Percentiles rank a stretch among this genome's conserved stretches.
phyloP scores from a whole-genome alignment of 2,888 invertebrate genomes.

The Oxystoma pomonae region DNA sequence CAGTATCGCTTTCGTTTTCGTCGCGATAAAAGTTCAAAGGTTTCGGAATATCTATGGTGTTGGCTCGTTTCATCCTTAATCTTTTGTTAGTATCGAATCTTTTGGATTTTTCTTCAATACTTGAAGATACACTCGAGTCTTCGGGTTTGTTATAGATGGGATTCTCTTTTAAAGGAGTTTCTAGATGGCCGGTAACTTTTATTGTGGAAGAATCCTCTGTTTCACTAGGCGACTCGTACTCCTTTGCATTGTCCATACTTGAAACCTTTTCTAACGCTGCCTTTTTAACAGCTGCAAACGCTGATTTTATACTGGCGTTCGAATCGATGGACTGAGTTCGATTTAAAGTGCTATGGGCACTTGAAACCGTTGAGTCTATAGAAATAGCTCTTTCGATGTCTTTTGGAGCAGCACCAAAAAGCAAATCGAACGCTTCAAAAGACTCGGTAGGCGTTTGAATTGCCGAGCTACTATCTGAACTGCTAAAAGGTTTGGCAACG shows the following conservation, averaged over 20 bases:
- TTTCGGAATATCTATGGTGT: conserved; percentile 85
- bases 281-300: conserved; percentile 32
- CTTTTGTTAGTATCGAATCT: conserved; percentile 60
- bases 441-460: conserved; percentile 45
- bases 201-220: conserved; percentile 20
- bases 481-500: conserved; percentile 45
- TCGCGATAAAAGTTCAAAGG: conserved; percentile 51
- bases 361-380: background rate
- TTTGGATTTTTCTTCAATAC: conserved; percentile 38
- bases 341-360: conserved; percentile 10
- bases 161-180: conserved; percentile 36
- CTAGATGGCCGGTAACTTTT: conserved; percentile 37
- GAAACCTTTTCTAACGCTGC: conserved; percentile 32
- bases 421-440: conserved; percentile 37
- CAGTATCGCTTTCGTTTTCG: conserved; percentile 48
- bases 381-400: background rate
- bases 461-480: conserved; percentile 40
- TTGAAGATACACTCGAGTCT: conserved; percentile 6
- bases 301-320: conserved; percentile 23
- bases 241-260: conserved; percentile 13
- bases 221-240: background rate
- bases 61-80: conserved; percentile 79
- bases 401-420: conserved; percentile 35
- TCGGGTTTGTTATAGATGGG: conserved; percentile 37
- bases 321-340: conserved; percentile 19